Percentiles rank a stretch among this genome's conserved stretches.
phyloP scores from a whole-genome alignment of 2,797 vertebrate species.

The Sorex maritimensis region DNA sequence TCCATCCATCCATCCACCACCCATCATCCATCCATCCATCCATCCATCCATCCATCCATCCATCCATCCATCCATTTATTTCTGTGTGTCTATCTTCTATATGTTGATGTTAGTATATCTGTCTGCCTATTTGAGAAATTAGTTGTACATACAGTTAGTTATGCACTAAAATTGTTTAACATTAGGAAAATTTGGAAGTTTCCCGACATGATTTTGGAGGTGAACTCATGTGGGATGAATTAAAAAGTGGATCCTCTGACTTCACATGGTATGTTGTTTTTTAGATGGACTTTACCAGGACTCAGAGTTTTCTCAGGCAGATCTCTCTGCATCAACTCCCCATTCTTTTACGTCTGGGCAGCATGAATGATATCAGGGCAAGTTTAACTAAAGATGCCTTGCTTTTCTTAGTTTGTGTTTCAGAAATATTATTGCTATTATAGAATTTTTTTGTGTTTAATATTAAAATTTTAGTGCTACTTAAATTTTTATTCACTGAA shows the following conservation, averaged over 20 bases:
- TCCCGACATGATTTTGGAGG: conserved; percentile 21
- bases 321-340: too few species aligned
- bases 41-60: too few species aligned
- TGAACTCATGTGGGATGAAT: not conserved
- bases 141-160: not conserved
- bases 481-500: conserved; percentile 70
- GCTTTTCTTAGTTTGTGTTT: conserved; percentile 43
- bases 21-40: too few species aligned
- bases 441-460: conserved; percentile 42
- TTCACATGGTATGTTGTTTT: not conserved
- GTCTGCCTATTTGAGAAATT: not conserved
- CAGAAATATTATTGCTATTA: conserved; percentile 4
- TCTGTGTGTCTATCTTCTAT: not conserved
- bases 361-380: not conserved
- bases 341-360: conserved; percentile 8
- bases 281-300: too few species aligned
- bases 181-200: conserved; percentile 26
- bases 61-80: too few species aligned
- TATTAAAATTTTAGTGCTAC: conserved; percentile 65
- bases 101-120: not conserved
- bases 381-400: conserved; percentile 45
- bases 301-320: too few species aligned
- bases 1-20: too few species aligned
- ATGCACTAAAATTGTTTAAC: conserved; percentile 17
- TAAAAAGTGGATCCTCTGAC: conserved; percentile 44